Conservation (phyloP, 2,113 vertebrate species). For the Pygoscelis antarcticus region DNA sequence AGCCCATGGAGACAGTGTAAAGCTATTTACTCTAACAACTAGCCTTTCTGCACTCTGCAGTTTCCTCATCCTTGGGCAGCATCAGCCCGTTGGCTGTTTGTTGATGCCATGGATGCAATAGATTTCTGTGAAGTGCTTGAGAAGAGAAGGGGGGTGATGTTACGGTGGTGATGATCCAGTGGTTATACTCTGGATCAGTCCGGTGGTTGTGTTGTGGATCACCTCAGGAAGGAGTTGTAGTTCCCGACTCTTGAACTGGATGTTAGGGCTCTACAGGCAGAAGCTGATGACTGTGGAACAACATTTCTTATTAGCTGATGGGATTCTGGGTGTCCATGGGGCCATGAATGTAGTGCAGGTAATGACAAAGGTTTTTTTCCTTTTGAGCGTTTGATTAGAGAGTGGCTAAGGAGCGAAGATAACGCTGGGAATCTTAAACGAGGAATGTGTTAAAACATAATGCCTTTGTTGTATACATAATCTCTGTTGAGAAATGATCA, state of each 20-base stretch:
- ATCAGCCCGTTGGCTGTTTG: not conserved
- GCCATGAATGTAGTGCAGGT: rapidly evolving
- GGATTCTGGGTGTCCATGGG: not conserved
- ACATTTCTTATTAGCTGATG: not conserved
- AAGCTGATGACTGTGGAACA: not conserved
- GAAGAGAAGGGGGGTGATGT: not conserved
- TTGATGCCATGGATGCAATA: not conserved
- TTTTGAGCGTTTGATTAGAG: not conserved
- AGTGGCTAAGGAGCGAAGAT: not conserved
- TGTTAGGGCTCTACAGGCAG: not conserved
- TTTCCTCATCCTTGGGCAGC: not conserved
- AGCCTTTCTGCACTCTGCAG: not conserved
- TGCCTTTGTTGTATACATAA: not conserved
- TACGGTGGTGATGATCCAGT: rapidly evolving
- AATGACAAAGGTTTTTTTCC: not conserved
- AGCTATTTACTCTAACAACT: not conserved
- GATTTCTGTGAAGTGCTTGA: not conserved
- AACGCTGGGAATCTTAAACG: not conserved
- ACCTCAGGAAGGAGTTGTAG: not conserved
- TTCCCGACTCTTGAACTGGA: not conserved
- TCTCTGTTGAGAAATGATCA: not conserved
- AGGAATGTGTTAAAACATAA: not conserved
- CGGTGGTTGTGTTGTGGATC: rapidly evolving
- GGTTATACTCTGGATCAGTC: not conserved
- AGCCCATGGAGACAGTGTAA: not conserved